Base-by-base conservation (phyloP, 2,888 invertebrate genomes). In the Drosophila conformis region DNA sequence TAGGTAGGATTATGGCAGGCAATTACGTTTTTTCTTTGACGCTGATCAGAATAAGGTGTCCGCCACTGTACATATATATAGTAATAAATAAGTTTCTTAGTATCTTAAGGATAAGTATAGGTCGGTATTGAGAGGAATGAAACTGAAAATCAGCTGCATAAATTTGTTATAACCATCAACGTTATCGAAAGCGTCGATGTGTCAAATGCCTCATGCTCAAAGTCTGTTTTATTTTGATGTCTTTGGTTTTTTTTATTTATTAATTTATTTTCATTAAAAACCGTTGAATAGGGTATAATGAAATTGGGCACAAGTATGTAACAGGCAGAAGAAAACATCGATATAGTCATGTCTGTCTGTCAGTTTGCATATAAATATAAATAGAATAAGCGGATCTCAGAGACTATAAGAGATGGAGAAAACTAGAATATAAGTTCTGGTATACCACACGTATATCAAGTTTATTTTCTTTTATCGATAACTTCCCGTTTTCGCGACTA, bases 191-290 rank as follows among this genome's bases (percentile, higher is more conserved):
- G 25, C 42, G 42, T 61, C 73, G 73, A 59, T 54, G 48, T 78
- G 67, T 63, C 73, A 63, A 48, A 73, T 67, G 63, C 59, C 52
- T 48, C 51, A 52, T 59, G 57, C 53, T 68, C 57, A 42, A 56
- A 42, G 36, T 62, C 48, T 40, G 42, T 53, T 46, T 29, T 29
- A 6, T 8, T 15, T 56, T 38, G 11, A 21, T 42, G 11, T 42
- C 21, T 15, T 46, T 15, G 15, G 2, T 25, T 25, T 25, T 15
- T 15, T 25, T 25, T 21, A 46, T 33, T 11, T 11, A 10, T 11
- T 33, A 4, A 33, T 11, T 33, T 33, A 11, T 33, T 33, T 11
- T 4, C 7, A 8, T 15, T 7, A 4, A 3, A 7, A 21, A 7
- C 46, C 2, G 13, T 21, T 15, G 7, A 15, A 15, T 46, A 7